Conservation (phyloP, 2,888 invertebrate species). For the Drosophila paracracens region DNA sequence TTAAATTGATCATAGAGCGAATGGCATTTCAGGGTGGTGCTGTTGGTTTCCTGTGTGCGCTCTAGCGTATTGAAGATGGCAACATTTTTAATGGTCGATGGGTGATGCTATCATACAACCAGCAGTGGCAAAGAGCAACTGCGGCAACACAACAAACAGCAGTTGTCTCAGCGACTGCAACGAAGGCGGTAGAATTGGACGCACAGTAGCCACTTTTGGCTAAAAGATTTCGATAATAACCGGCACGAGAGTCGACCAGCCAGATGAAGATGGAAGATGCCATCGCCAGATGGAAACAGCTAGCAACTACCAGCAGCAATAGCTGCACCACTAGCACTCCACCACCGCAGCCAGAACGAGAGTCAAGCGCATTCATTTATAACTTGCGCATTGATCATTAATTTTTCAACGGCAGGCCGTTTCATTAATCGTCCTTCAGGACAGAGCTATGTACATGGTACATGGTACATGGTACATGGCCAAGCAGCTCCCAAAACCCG, state of each 20-base stretch:
- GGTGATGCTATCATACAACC: slow-evolving; percentile 40
- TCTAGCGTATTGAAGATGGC: slow-evolving; percentile 19
- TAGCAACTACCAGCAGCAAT: neutral
- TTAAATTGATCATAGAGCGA: slow-evolving; percentile 67
- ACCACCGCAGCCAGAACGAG: slow-evolving; percentile 9
- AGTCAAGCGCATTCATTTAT: slow-evolving; percentile 68
- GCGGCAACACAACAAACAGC: slow-evolving; percentile 29
- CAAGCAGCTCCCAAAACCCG: slow-evolving; percentile 43
- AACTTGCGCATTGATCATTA: slow-evolving; percentile 76
- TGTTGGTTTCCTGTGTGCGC: neutral
- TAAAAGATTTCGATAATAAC: slow-evolving; percentile 74
- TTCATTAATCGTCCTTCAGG: slow-evolving; percentile 71
- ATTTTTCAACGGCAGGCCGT: slow-evolving; percentile 70
- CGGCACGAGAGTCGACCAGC: slow-evolving; percentile 37
- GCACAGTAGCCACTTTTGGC: slow-evolving; percentile 77
- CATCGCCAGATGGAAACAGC: slow-evolving; percentile 34
- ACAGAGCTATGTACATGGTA: slow-evolving; percentile 7
- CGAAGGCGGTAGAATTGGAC: slow-evolving; percentile 37
- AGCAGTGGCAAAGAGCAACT: slow-evolving; percentile 20
- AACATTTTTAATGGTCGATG: slow-evolving; percentile 63
- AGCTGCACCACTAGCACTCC: neutral
- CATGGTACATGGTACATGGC: slow-evolving; percentile 12
- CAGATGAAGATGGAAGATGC: slow-evolving; percentile 58
- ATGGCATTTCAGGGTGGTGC: slow-evolving; percentile 62
- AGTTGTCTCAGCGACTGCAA: slow-evolving; percentile 17